phyloP scores from a whole-genome alignment of 2,113 vertebrate species.

The Oryzias woworae region DNA sequence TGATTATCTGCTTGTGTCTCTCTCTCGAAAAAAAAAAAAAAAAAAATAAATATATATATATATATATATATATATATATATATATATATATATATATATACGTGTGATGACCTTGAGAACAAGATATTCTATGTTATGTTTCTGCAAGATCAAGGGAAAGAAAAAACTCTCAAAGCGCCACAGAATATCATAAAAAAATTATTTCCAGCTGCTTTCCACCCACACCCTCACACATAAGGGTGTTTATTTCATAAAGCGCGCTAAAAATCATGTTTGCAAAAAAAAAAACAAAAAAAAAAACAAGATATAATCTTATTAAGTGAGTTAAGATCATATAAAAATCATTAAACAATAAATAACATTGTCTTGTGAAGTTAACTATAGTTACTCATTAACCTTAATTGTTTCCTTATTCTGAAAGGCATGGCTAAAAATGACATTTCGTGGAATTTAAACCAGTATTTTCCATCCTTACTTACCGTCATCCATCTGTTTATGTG shows the following conservation, averaged over 20 bases:
- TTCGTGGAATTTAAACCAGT: too few species aligned
- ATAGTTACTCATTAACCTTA: too few species aligned
- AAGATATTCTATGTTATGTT: conserved; percentile 20
- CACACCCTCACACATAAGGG: conserved; percentile 28
- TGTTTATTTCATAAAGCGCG: conserved; percentile 9
- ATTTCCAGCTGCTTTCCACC: conserved; percentile 32
- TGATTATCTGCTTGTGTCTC: conserved; percentile 38
- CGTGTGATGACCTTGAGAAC: conserved; percentile 57
- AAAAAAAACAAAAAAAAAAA: conserved; percentile 8
- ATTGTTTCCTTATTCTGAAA: too few species aligned
- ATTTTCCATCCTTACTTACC: too few species aligned
- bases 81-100: conserved; percentile 2
- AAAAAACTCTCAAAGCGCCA: conserved; percentile 15
- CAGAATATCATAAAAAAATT: conserved; percentile 28
- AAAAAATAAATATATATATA: neutral
- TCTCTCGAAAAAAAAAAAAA: conserved; percentile 37
- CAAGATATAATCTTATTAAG: too few species aligned
- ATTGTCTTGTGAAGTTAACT: too few species aligned
- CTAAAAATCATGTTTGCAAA: conserved; percentile 19
- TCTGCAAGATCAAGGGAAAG: conserved; percentile 7
- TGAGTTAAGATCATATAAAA: too few species aligned
- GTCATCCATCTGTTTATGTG: too few species aligned
- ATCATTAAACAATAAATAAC: too few species aligned
- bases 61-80: too few species aligned
- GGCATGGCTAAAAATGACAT: too few species aligned